phyloP scores from a whole-genome alignment of 2,888 invertebrate genomes.

The Eilema caniola region DNA sequence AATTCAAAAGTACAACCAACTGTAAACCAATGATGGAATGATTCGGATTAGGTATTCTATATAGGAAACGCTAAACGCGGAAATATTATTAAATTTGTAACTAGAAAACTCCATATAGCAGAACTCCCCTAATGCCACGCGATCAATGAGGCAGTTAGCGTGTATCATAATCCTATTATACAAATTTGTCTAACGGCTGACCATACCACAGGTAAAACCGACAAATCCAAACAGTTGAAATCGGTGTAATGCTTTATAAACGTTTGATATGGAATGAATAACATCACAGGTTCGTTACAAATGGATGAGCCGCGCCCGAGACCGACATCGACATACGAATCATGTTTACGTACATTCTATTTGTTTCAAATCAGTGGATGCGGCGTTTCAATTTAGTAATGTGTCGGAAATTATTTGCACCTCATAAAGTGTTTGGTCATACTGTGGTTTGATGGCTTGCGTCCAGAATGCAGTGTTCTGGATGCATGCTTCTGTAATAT shows the following conservation, averaged over 20 bases:
- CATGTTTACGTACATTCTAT: constrained; percentile 45
- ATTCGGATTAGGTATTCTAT: neutral
- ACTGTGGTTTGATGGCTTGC: constrained; percentile 18
- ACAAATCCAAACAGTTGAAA: constrained; percentile 64
- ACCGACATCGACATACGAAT: constrained; percentile 56
- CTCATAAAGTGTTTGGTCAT: constrained; percentile 21
- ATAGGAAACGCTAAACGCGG: neutral
- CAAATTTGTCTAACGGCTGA: constrained; percentile 35
- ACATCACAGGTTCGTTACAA: constrained; percentile 80
- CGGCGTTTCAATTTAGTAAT: constrained; percentile 56
- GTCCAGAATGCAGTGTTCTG: constrained; percentile 12
- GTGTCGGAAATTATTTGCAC: constrained; percentile 41
- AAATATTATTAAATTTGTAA: neutral
- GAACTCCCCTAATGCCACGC: neutral
- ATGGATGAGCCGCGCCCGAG: constrained; percentile 71
- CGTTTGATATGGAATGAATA: constrained; percentile 82
- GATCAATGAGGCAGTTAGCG: neutral
- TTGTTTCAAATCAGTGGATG: constrained; percentile 61
- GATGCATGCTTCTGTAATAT: neutral
- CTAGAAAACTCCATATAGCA: no score
- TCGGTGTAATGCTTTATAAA: constrained; percentile 75
- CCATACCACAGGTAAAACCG: constrained; percentile 51
- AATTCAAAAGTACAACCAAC: neutral
- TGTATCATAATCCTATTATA: constrained; percentile 16
- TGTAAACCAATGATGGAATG: no score